These are phyloP conservation scores for Tetragnatha montana DNA, from an alignment of 2,888 invertebrate species.

Conservation along the genomic window DNA sequence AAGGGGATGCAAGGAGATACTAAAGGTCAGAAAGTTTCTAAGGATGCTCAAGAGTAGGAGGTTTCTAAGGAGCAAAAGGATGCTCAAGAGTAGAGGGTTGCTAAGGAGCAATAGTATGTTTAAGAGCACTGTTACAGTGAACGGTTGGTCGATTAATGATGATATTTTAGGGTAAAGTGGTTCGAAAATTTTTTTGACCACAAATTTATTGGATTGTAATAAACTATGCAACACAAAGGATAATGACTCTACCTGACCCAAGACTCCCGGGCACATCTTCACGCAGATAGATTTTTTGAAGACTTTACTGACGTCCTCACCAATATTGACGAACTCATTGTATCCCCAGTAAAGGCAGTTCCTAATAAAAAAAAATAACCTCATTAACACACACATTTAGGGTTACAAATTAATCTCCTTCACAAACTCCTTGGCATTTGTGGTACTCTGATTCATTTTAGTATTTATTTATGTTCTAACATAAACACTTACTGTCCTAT, in stretches of 20 bases:
- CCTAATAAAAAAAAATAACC: constrained; percentile 80
- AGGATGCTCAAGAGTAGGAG: no score
- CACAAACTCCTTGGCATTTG: background rate
- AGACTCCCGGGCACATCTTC: constrained; percentile 93
- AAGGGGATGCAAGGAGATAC: no score
- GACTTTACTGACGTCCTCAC: constrained; percentile 86
- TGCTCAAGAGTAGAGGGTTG: no score
- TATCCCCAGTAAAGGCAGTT: constrained; percentile 98
- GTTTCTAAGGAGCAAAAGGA: no score
- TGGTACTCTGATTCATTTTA: background rate
- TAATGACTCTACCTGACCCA: constrained; percentile 82
- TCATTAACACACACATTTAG: background rate
- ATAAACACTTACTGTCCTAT: constrained; percentile 79
- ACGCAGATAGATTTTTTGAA: constrained; percentile 93
- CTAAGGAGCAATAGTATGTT: no score
- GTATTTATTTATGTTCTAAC: background rate
- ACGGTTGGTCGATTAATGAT: no score
- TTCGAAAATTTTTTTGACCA: no score
- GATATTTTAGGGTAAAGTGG: no score
- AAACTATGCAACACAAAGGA: no score
- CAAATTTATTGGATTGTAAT: no score
- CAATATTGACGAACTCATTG: constrained; percentile 91
- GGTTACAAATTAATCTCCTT: background rate
- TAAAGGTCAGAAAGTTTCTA: no score
- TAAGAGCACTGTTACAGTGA: no score